Evolutionary conservation across 2,113 vertebrate species (phyloP), one percentile per base, ranked within the genome.

Genomic region (Gasterosteus nipponicus): DNA sequence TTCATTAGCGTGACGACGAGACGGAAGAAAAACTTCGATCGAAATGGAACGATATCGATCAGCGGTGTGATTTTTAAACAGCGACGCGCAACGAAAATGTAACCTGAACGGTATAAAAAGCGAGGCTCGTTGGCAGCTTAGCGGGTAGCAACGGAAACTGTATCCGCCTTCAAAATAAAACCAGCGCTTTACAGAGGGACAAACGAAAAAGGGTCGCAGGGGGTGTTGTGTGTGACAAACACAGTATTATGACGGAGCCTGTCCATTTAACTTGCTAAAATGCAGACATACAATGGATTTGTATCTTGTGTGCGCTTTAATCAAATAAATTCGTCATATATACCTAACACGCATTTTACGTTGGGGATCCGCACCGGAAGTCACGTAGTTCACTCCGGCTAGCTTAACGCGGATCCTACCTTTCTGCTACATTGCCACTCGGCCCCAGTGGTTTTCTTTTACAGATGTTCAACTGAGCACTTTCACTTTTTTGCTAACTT

Each of bases 391-490:
- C 1, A 47, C 0, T 59, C 14, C 10, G 4, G 46, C 16, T 6
- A 51, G 1, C 35, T 65, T 2, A 49, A 78, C 70, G 2, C 16
- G 7, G 7, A 47, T 44, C 29, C 18, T 62, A 15, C 29, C n/a
- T 59, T 66, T 81, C 78, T 35, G 64, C 67, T 76, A 33, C 49
- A 76, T 19, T 69, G 56, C 44, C 29, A 14, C 29, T 76, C 82
- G 87, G 80, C 86, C 83, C 83, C 85, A 88, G 86, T 39, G 77
- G 85, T 87, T 26, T 26, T 54, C 22, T 56, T 87, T 56, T 81
- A 82, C 85, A 91, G 89, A 88, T 91, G 90, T 88, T 88, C 56
- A 60, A 77, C 18, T 59, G 77, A 65, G 16, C 33, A 11, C 44
- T 39, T 63, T 51, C 14, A 5, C 3, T 26, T 38, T 26, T 35